phyloP scores from a whole-genome alignment of 1,140 invertebrate genomes.

The Parasteatoda tepidariorum region DNA sequence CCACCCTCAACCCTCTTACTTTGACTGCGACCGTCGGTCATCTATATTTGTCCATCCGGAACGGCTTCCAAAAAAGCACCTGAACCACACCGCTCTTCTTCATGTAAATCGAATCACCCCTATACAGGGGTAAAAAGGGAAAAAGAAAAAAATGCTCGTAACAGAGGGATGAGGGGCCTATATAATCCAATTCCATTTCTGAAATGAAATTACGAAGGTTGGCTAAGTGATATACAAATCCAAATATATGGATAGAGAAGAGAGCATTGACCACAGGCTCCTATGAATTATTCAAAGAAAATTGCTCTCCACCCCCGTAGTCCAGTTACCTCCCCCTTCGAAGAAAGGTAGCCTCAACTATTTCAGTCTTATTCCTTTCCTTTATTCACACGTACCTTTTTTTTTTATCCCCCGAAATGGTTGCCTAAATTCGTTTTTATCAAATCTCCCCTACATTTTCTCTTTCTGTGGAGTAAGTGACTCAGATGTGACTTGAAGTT shows the following conservation, averaged over 20 bases:
- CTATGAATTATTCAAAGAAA: conserved; percentile 37
- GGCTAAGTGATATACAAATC: conserved; percentile 60
- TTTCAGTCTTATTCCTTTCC: not conserved
- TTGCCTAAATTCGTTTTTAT: not conserved
- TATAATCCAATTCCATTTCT: conserved; percentile 61
- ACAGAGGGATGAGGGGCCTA: not conserved
- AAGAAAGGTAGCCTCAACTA: not conserved
- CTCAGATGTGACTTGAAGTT: too few relatives aligned
- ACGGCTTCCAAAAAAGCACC: conserved; percentile 15
- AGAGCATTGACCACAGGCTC: conserved; percentile 14
- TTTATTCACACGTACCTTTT: not conserved
- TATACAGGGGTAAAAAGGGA: not conserved
- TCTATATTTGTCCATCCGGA: conserved; percentile 21
- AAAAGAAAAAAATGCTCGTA: not conserved
- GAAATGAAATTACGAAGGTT: conserved; percentile 56
- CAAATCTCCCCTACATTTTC: not conserved
- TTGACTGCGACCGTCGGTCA: not conserved
- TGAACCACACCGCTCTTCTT: conserved; percentile 11
- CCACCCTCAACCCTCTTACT: not conserved
- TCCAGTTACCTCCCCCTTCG: not conserved
- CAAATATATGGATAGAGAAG: conserved; percentile 6
- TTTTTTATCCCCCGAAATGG: not conserved
- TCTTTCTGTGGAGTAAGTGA: not conserved
- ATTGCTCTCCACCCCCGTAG: not conserved
- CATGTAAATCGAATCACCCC: conserved; percentile 60